Percentiles rank a stretch among this genome's conserved stretches.
These are phyloP conservation scores for Orgyia antiqua DNA, from an alignment of 2,888 invertebrate genomes.

Conservation along the genomic window DNA sequence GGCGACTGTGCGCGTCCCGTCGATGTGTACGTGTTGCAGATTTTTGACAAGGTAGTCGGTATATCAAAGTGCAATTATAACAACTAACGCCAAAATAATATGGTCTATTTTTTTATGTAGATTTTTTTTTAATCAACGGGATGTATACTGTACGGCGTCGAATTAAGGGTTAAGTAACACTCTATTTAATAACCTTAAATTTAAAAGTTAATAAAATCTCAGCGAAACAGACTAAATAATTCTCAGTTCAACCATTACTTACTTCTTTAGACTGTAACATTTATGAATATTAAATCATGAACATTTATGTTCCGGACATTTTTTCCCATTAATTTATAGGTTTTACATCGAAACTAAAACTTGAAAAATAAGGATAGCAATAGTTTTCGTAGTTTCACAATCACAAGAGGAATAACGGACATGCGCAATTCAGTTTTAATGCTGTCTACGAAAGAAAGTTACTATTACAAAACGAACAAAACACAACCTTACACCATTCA, in stretches of 20 bases:
- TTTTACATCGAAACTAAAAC: constrained; percentile 40
- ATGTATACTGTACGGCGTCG: neutral
- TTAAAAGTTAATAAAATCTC: too few species aligned
- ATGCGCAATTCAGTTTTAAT: constrained; percentile 56
- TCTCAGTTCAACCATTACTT: too few species aligned
- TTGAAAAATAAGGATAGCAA: constrained; percentile 65
- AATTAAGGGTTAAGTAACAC: neutral
- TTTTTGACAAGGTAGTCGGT: neutral
- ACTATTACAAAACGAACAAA: constrained; percentile 26
- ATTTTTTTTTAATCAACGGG: neutral
- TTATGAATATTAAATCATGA: too few species aligned
- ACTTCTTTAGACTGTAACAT: too few species aligned
- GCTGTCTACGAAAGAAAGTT: constrained; percentile 45
- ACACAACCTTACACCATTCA: constrained; percentile 33
- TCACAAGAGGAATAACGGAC: constrained; percentile 56
- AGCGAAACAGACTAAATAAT: too few species aligned
- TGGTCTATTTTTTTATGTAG: neutral
- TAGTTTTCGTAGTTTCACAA: constrained; percentile 62
- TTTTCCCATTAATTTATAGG: too few species aligned
- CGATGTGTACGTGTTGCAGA: neutral
- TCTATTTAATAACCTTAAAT: too few species aligned
- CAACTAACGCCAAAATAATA: neutral
- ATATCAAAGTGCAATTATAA: neutral
- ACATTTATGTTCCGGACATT: too few species aligned
- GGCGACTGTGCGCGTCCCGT: neutral